Evolutionary conservation across 1,140 invertebrate species (phyloP).

Genomic region (Lepidurus packardi): DNA sequence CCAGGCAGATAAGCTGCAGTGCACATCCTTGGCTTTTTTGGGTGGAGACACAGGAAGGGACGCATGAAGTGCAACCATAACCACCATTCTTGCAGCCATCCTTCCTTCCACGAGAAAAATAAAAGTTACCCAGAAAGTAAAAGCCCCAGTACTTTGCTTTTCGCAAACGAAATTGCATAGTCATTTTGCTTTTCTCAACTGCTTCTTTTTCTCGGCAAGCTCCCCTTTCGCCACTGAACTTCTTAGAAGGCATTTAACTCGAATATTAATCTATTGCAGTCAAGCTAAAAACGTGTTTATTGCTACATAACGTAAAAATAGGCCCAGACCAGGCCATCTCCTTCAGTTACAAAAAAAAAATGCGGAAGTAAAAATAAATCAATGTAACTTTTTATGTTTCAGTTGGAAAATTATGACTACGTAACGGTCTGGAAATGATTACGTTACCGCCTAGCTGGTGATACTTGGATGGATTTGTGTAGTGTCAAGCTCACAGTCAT

Average conservation of each 20-base stretch:
- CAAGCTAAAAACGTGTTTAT: background rate
- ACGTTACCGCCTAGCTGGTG: background rate
- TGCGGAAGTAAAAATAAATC: background rate
- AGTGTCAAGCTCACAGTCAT: slow-evolving; percentile 16
- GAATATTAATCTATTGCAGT: background rate
- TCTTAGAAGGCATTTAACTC: background rate
- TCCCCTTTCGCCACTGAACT: background rate
- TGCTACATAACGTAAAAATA: background rate
- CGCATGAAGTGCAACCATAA: slow-evolving; percentile 4
- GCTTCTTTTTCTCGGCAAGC: background rate
- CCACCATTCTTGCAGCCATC: background rate
- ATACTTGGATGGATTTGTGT: background rate
- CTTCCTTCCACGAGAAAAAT: slow-evolving; percentile 7
- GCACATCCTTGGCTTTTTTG: slow-evolving; percentile 9
- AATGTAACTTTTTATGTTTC: background rate
- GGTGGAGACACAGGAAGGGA: slow-evolving; percentile 12
- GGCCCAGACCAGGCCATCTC: too few relatives aligned
- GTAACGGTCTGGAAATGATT: slow-evolving; percentile 19
- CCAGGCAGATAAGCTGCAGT: background rate
- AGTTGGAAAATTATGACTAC: background rate
- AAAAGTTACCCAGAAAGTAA: slow-evolving; percentile 3
- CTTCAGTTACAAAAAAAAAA: background rate
- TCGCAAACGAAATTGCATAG: background rate
- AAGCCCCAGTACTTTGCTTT: background rate
- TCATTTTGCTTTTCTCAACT: slow-evolving; percentile 3